Base-by-base conservation (phyloP, 2,888 invertebrate species). In the Eulithis prunata region DNA sequence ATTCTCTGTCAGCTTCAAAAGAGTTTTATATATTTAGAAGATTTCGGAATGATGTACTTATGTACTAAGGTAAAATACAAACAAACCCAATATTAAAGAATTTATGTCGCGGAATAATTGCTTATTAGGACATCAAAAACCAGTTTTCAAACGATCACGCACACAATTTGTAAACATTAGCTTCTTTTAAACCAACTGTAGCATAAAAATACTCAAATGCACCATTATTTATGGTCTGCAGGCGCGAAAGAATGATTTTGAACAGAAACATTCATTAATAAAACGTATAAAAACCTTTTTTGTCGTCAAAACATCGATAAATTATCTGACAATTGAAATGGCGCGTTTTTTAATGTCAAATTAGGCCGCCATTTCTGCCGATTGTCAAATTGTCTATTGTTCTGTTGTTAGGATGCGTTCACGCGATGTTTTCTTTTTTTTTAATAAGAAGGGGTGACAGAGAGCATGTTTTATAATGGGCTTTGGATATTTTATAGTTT, bases 261-360 rank as follows among this genome's bases (percentile, higher is more conserved):
- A 76, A 81, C 74, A 81, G 64, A 68, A 83, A 84, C 82, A 80
- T 85, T 87, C 88, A 91, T 91, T 91, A 91, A 89, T 89, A 88
- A 85, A 85, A 80, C 64, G 53, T 66, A 62, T 62, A 66, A 62
- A 59, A 66, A 62, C 79, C 75, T 71, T 81, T 80, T 81, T 79
- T 83, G 82, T 81, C 81, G 85, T 85, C 84, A 87, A 82, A 89
- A 90, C 89, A 89, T 88, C 90, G 76, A 92, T 91, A 91, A 90
- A 92, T 91, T 90, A 91, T 80, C 75, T 77, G 82, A 88, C 90
- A 90, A 91, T 90, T 87, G 86, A 86, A 87, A 87, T 87, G 82
- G 87, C 90, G 90, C 90, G 86, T 88, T 89, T 89, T 89, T 87
- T 82, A 88, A 89, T 88, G 90, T 91, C 91, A 91, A 90, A 91